Conservation (phyloP, 2,888 invertebrate species). For the Oasisia sp. region DNA sequence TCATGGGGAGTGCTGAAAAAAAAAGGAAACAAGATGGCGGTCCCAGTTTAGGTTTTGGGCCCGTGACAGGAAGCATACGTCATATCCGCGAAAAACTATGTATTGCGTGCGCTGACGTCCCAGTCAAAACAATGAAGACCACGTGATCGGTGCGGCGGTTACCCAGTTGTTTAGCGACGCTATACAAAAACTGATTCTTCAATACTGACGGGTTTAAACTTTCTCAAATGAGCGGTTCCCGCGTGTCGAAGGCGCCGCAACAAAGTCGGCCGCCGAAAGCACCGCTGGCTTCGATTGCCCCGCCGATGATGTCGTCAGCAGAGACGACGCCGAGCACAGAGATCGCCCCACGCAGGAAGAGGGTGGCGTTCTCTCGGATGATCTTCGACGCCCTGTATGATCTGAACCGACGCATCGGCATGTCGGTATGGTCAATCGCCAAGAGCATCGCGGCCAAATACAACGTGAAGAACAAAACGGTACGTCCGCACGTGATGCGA, state of each 20-base stretch:
- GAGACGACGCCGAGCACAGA: background rate
- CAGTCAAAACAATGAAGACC: background rate
- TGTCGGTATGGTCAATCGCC: constrained; percentile 5
- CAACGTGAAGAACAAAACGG: constrained; percentile 12
- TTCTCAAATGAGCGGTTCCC: constrained; percentile 11
- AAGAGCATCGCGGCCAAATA: background rate
- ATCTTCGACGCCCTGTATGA: background rate
- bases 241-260: constrained; percentile 4
- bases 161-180: constrained; percentile 9
- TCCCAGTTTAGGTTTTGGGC: too few relatives aligned
- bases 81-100: background rate
- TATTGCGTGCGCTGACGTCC: background rate
- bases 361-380: constrained; percentile 9
- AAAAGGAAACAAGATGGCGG: too few relatives aligned
- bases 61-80: background rate
- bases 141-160: background rate
- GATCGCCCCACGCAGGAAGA: background rate
- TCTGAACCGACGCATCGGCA: background rate
- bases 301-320: background rate
- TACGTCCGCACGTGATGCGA: background rate
- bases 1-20: too few relatives aligned
- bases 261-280: background rate
- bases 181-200: background rate
- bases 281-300: background rate
- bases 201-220: constrained; percentile 12